A percentile compares a stretch with the other conserved stretches of the same genome.
Evolutionary conservation across 2,797 vertebrate species (phyloP).

Genomic region (Gastrophryne carolinensis): DNA sequence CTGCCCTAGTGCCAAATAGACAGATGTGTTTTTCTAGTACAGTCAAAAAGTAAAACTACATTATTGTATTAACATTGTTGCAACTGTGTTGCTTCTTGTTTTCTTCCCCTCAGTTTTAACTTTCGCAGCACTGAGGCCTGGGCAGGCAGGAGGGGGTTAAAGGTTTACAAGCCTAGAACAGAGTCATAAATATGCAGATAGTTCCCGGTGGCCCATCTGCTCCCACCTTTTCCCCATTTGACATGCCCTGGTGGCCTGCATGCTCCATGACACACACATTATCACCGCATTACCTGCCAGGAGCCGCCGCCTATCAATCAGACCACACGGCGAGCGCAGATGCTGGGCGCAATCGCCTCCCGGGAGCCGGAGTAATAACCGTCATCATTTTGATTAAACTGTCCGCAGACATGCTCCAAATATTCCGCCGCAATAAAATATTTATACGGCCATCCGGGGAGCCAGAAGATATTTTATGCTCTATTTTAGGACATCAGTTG

Average conservation of each 20-base stretch:
- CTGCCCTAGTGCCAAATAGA: no score
- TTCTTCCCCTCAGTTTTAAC: neutral
- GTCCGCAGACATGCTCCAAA: neutral
- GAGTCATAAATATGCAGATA: neutral
- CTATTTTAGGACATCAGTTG: no score
- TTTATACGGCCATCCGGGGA: neutral
- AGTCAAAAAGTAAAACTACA: no score
- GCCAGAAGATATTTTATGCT: no score
- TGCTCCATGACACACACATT: neutral
- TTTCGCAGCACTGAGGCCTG: no score
- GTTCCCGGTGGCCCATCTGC: neutral
- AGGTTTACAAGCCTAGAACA: neutral
- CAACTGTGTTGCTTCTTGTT: no score
- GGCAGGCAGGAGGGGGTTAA: neutral
- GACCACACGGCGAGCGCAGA: neutral
- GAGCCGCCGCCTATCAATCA: neutral
- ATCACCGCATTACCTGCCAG: constrained; percentile 5
- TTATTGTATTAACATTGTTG: no score
- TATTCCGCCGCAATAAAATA: neutral
- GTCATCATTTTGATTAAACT: neutral
- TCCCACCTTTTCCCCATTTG: neutral
- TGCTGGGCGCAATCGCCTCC: neutral
- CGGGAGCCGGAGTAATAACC: neutral
- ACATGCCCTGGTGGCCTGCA: neutral
- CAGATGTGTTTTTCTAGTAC: no score